Percentiles rank a stretch among this genome's conserved stretches.
Evolutionary conservation across 1,140 invertebrate genomes (phyloP).

Genomic region (Galleria mellonella): DNA sequence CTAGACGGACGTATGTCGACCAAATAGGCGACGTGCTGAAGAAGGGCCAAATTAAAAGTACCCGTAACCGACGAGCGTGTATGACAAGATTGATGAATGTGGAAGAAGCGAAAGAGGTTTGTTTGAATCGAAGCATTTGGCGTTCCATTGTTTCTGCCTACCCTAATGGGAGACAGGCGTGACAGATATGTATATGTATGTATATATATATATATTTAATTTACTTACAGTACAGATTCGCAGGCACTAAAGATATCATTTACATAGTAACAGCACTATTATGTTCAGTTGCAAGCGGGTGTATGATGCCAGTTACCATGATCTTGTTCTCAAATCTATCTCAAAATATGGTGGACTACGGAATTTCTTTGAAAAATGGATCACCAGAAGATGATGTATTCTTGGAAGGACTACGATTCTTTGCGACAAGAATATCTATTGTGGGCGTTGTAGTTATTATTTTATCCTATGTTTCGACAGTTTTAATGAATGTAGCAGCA

Average conservation of each 20-base stretch:
- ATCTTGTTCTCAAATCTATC: conserved; percentile 81
- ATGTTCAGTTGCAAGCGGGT: conserved; percentile 74
- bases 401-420: conserved; percentile 59
- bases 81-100: too few species aligned
- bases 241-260: conserved; percentile 30
- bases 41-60: too few species aligned
- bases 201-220: too few species aligned
- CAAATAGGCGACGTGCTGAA: too few species aligned
- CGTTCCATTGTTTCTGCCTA: too few species aligned
- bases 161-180: too few species aligned
- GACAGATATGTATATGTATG: too few species aligned
- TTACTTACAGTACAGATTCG: too few species aligned
- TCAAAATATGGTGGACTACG: conserved; percentile 51
- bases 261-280: conserved; percentile 75
- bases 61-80: too few species aligned
- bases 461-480: conserved; percentile 77
- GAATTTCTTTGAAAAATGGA: conserved; percentile 13
- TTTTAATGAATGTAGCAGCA: conserved; percentile 78
- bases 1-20: too few species aligned
- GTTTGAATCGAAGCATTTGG: too few species aligned
- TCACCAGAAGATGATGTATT: conserved; percentile 29
- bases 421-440: conserved; percentile 74
- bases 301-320: conserved; percentile 77
- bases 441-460: conserved; percentile 75
- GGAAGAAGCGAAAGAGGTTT: too few species aligned